Evolutionary conservation across 2,113 vertebrate species (phyloP).

Genomic region (Hemichromis elongatus): DNA sequence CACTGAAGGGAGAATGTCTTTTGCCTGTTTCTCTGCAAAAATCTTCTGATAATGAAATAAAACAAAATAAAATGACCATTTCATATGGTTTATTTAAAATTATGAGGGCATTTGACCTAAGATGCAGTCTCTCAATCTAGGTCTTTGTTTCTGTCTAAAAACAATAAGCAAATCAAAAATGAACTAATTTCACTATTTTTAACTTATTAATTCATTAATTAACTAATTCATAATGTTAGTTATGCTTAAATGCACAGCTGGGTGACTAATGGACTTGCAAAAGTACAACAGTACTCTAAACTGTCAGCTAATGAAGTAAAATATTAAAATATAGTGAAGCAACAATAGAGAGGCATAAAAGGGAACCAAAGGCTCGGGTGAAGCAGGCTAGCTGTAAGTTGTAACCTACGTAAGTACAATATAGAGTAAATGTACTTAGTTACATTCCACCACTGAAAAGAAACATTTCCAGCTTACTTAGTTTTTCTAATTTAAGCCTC

Average conservation of each 20-base stretch:
- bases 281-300: background rate
- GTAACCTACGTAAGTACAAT: background rate
- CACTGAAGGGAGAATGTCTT: background rate
- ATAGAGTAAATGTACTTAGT: background rate
- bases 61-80: background rate
- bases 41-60: background rate
- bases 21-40: background rate
- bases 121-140: background rate
- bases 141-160: background rate
- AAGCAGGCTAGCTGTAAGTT: background rate
- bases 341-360: background rate
- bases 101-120: background rate
- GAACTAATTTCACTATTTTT: too few species aligned
- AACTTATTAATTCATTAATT: too few species aligned
- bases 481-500: background rate
- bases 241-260: too few species aligned
- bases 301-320: background rate
- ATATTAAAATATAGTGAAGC: background rate
- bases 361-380: background rate
- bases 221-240: too few species aligned
- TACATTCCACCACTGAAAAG: background rate
- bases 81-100: accelerated
- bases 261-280: background rate
- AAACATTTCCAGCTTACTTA: background rate
- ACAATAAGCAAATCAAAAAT: background rate